These are phyloP conservation scores for Jacana jacana DNA, from an alignment of 2,113 vertebrate genomes.

Conservation along the genomic window DNA sequence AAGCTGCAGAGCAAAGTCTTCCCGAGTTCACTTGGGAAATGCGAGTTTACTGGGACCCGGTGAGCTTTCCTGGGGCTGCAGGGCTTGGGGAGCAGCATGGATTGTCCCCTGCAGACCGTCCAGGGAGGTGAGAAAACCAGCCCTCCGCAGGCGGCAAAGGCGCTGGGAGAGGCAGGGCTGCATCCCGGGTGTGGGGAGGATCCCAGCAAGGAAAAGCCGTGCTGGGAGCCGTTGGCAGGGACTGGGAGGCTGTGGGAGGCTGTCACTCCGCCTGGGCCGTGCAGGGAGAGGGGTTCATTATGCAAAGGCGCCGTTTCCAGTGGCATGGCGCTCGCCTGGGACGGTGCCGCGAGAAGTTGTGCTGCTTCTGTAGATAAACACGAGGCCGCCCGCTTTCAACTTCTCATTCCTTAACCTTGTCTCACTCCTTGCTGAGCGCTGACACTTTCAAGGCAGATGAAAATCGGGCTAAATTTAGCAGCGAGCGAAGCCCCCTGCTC, in stretches of 20 bases:
- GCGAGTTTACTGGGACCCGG: neutral
- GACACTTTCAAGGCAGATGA: conserved; percentile 71
- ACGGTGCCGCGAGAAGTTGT: conserved; percentile 59
- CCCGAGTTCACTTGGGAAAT: neutral
- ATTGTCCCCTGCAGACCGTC: accelerated
- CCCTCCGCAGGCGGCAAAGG: accelerated
- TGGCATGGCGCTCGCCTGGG: conserved; percentile 30
- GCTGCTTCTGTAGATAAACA: conserved; percentile 74
- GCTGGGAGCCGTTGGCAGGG: neutral
- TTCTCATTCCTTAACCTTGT: conserved; percentile 75
- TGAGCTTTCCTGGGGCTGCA: neutral
- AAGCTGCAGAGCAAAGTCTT: neutral
- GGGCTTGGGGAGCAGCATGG: accelerated
- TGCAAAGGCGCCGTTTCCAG: conserved; percentile 33
- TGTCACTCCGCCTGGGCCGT: neutral
- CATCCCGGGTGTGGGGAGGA: accelerated
- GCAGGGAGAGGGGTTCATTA: neutral
- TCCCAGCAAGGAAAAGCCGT: neutral
- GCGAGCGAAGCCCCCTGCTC: neutral
- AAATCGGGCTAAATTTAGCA: conserved; percentile 72
- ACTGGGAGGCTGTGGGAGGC: neutral
- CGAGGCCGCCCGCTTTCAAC: conserved; percentile 66
- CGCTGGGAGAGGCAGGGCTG: neutral
- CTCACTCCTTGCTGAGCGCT: conserved; percentile 68
- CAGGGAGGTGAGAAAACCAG: accelerated